Evolutionary conservation across 2,797 vertebrate species (phyloP).

Genomic region (Chlorospingus semifuscus): DNA sequence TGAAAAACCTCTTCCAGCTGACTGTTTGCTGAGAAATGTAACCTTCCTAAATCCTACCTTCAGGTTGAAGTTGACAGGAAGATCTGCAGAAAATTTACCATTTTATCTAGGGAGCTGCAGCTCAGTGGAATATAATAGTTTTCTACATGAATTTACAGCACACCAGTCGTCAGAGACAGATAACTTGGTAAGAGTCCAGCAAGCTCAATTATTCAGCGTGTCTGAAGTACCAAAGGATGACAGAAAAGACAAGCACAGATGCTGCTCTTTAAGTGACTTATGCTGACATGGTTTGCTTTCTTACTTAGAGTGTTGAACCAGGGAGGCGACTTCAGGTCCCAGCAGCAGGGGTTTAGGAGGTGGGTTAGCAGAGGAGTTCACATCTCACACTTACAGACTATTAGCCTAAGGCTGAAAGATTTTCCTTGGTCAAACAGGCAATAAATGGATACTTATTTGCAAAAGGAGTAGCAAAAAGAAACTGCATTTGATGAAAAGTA

Average conservation of each 20-base stretch:
- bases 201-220: conserved; percentile 25
- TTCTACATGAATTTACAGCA: conserved; percentile 60
- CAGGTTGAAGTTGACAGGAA: conserved; percentile 51
- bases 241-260: conserved; percentile 39
- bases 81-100: conserved; percentile 56
- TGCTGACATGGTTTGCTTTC: conserved; percentile 26
- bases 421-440: not conserved
- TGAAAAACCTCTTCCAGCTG: conserved; percentile 28
- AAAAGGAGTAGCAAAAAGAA: not conserved
- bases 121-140: conserved; percentile 47
- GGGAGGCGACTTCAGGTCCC: not conserved
- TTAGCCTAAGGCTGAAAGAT: not conserved
- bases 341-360: not conserved
- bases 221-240: conserved; percentile 18
- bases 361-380: not conserved
- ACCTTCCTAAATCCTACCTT: conserved; percentile 60
- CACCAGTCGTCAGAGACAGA: not conserved
- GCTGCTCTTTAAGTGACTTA: conserved; percentile 55
- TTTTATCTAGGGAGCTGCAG: conserved; percentile 55
- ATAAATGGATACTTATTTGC: not conserved
- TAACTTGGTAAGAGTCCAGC: conserved; percentile 36
- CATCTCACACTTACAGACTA: not conserved
- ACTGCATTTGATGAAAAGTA: not conserved
- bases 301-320: conserved; percentile 6
- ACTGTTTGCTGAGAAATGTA: conserved; percentile 8